Evolutionary conservation across 2,797 vertebrate genomes (phyloP).

Genomic region (Takifugu rubripes): DNA sequence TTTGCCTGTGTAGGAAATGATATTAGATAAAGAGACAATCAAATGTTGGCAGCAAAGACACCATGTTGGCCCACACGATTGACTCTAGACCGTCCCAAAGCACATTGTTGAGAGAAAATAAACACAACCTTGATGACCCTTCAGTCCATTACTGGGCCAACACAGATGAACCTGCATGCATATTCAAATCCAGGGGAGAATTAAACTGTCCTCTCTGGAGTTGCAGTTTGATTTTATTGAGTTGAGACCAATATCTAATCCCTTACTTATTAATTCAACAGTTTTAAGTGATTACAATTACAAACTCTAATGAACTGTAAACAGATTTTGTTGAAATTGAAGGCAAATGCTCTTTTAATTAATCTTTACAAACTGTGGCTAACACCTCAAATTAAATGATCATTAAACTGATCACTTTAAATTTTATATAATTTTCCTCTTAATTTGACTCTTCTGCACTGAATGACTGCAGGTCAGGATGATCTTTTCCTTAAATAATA

Average conservation of each 20-base stretch:
- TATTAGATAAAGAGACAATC: conserved; percentile 51
- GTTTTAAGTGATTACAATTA: conserved; percentile 7
- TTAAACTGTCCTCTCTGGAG: not conserved
- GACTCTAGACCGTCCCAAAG: conserved; percentile 31
- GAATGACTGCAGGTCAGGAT: too few relatives aligned
- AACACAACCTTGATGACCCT: conserved; percentile 35
- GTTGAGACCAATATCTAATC: conserved; percentile 10
- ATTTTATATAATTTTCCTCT: too few relatives aligned
- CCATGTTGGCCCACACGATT: conserved; percentile 42
- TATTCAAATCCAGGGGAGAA: conserved; percentile 15
- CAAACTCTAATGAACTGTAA: conserved; percentile 1
- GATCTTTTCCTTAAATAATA: too few relatives aligned
- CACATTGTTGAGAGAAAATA: conserved; percentile 35
- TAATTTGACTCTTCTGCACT: too few relatives aligned
- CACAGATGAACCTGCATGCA: conserved; percentile 20
- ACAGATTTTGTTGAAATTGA: not conserved
- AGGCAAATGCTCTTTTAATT: not conserved
- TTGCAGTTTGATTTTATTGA: conserved; percentile 5
- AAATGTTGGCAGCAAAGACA: conserved; percentile 43
- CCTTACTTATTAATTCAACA: conserved; percentile 15
- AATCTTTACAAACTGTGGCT: not conserved
- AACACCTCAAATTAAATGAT: not conserved
- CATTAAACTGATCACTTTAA: too few relatives aligned
- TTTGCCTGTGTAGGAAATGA: conserved; percentile 48
- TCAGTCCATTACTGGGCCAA: conserved; percentile 20